Conservation (phyloP, 2,113 vertebrate species). For the Delphinus delphis region DNA sequence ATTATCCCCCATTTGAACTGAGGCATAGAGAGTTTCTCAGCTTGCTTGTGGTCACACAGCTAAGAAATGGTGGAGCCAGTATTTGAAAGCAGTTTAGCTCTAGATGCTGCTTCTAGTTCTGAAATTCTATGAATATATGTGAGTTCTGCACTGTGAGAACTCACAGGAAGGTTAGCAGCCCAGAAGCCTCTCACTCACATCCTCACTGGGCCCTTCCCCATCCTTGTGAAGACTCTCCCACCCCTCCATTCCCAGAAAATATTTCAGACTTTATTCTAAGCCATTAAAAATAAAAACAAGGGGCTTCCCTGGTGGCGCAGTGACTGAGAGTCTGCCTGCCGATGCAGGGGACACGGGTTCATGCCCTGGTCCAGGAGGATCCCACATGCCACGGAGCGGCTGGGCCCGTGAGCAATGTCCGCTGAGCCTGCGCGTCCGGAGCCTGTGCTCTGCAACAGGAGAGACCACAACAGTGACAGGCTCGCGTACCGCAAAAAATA, state of each 20-base stretch:
- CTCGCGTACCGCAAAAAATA: too few species aligned
- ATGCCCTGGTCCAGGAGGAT: too few species aligned
- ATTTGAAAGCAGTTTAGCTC: not conserved
- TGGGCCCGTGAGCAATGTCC: too few species aligned
- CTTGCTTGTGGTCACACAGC: not conserved
- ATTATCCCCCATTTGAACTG: not conserved
- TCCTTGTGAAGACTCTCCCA: not conserved
- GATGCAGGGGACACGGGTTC: too few species aligned
- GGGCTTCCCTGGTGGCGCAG: too few species aligned
- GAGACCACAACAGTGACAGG: too few species aligned
- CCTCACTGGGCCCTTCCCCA: not conserved
- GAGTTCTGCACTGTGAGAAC: not conserved
- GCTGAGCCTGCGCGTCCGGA: too few species aligned
- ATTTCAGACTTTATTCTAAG: slow-evolving; percentile 15
- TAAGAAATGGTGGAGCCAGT: not conserved
- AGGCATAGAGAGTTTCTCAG: not conserved
- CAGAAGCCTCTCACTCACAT: not conserved
- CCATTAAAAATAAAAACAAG: slow-evolving; percentile 28
- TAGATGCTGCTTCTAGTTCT: not conserved
- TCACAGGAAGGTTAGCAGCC: not conserved
- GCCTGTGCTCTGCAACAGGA: too few species aligned
- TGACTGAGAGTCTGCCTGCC: too few species aligned
- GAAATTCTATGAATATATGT: not conserved
- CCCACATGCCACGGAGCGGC: too few species aligned
- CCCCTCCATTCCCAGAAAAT: not conserved